A percentile compares a stretch with the other conserved stretches of the same genome.
Conservation (phyloP, 1,140 invertebrate genomes). For the Coenobita brevimanus region DNA sequence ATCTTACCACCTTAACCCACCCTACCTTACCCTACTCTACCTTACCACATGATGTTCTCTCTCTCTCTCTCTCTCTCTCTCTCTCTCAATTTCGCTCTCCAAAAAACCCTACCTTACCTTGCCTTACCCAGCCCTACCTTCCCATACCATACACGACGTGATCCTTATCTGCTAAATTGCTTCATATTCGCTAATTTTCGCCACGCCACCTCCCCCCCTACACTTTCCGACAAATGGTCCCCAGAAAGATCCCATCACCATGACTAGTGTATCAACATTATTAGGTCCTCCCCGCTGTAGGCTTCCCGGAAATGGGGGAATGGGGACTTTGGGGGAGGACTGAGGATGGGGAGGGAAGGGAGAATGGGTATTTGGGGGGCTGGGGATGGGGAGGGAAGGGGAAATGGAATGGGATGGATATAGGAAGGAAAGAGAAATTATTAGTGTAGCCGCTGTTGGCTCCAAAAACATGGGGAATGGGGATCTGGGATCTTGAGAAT, state of each 20-base stretch:
- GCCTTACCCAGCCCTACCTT: neutral
- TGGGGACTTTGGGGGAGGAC: neutral
- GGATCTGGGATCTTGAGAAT: neutral
- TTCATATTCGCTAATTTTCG: slow-evolving; percentile 52
- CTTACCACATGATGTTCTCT: neutral
- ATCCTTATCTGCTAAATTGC: slow-evolving; percentile 46
- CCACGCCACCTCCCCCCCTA: neutral
- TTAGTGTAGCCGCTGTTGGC: too few species aligned
- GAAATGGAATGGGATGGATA: neutral
- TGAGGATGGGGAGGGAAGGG: neutral
- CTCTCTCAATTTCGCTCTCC: neutral
- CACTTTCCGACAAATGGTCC: neutral
- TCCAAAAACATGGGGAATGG: neutral
- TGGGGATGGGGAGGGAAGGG: neutral
- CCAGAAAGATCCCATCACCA: too few species aligned
- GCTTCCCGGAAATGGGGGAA: neutral
- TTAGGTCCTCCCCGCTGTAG: too few species aligned
- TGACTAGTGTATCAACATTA: too few species aligned
- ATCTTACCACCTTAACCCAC: neutral
- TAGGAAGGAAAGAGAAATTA: neutral
- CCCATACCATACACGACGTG: neutral
- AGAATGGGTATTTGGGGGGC: neutral
- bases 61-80: neutral
- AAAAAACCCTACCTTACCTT: too few species aligned
- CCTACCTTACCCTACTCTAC: neutral